phyloP scores from a whole-genome alignment of 2,113 vertebrate genomes.

The Elgaria multicarinata region DNA sequence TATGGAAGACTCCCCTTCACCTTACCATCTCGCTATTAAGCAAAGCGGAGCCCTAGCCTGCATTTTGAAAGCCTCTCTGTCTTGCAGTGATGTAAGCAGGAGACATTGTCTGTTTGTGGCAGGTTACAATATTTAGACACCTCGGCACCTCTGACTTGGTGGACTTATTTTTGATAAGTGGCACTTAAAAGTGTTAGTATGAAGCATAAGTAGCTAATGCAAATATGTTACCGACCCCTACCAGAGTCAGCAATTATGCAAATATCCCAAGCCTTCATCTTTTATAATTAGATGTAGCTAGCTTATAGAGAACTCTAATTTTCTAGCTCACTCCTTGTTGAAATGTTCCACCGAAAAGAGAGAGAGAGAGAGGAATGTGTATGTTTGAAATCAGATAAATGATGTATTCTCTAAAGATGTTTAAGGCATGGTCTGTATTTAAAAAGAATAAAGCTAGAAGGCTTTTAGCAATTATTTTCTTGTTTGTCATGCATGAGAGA shows the following conservation, averaged over 20 bases:
- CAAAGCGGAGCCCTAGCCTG: constrained; percentile 67
- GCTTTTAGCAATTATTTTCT: constrained; percentile 66
- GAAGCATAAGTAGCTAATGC: constrained; percentile 86
- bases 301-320: constrained; percentile 74
- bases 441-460: constrained; percentile 51
- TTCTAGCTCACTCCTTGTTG: constrained; percentile 66
- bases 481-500: constrained; percentile 71
- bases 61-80: constrained; percentile 69
- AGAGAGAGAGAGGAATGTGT: constrained; percentile 38
- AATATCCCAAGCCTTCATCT: constrained; percentile 83
- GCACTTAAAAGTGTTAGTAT: constrained; percentile 83
- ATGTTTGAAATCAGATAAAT: constrained; percentile 68
- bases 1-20: constrained; percentile 67
- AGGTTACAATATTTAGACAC: constrained; percentile 80
- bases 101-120: constrained; percentile 70
- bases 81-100: constrained; percentile 63
- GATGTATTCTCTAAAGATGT: constrained; percentile 61
- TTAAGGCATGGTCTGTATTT: constrained; percentile 58
- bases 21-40: constrained; percentile 66
- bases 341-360: constrained; percentile 47
- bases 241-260: constrained; percentile 84
- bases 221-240: constrained; percentile 86
- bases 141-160: constrained; percentile 79
- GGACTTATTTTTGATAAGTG: constrained; percentile 83
- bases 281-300: constrained; percentile 82